Evolutionary conservation across 2,888 invertebrate species (phyloP).

Genomic region (Lamellibrachia satsuma): DNA sequence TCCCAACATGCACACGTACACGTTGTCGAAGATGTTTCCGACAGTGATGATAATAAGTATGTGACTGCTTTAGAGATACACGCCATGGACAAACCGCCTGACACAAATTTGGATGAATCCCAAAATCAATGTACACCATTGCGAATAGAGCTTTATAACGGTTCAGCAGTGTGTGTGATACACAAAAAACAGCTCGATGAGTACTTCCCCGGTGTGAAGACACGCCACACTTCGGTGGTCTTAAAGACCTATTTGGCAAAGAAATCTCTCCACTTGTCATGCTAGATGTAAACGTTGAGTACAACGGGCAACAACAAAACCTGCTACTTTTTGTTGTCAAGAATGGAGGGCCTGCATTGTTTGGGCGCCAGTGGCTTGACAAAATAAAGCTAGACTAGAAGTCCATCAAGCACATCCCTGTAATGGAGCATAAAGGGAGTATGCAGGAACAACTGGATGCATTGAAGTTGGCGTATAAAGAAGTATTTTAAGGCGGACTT

Average conservation of each 20-base stretch:
- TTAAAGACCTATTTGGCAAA: neutral
- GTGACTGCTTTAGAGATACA: no score
- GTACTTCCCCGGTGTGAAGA: neutral
- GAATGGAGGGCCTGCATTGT: no score
- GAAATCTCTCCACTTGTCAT: slow-evolving; percentile 18
- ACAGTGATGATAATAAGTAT: no score
- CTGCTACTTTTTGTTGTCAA: neutral
- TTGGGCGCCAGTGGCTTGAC: neutral
- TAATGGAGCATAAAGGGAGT: neutral
- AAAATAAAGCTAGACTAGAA: neutral
- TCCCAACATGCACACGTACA: neutral
- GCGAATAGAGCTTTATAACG: neutral
- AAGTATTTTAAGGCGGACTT: neutral
- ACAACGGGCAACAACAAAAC: slow-evolving; percentile 8
- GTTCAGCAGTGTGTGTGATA: slow-evolving; percentile 13
- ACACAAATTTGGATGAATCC: neutral
- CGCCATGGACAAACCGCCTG: no score
- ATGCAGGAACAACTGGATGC: slow-evolving; percentile 20
- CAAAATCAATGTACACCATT: neutral
- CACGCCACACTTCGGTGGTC: neutral
- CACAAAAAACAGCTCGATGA: neutral
- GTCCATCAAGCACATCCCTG: neutral
- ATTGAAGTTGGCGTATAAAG: neutral
- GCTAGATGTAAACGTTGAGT: slow-evolving; percentile 13
- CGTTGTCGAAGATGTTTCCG: neutral